Conservation (phyloP, 2,113 vertebrate genomes). For the Indicator indicator region DNA sequence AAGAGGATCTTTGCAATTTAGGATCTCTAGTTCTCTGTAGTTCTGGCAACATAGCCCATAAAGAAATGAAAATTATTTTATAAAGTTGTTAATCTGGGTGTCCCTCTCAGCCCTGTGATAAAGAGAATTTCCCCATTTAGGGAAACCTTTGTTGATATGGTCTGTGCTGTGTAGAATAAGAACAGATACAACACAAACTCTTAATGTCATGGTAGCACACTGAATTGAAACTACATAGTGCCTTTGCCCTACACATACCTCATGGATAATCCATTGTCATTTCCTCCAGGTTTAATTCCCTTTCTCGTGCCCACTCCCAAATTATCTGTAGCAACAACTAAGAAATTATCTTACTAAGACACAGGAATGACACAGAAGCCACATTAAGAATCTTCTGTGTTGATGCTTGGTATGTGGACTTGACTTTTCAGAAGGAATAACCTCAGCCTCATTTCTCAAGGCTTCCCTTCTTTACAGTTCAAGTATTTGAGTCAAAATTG, state of each 20-base stretch:
- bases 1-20: neutral
- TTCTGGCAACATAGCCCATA: neutral
- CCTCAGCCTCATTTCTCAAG: conserved; percentile 53
- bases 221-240: neutral
- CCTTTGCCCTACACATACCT: neutral
- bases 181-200: neutral
- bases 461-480: conserved; percentile 45
- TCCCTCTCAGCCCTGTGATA: neutral
- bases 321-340: neutral
- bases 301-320: neutral
- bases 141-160: neutral
- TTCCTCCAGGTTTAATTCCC: neutral
- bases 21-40: neutral
- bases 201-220: neutral
- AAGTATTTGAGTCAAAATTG: conserved; percentile 62
- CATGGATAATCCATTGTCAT: neutral
- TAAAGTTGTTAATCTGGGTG: neutral
- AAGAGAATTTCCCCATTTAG: neutral
- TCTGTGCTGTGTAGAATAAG: neutral
- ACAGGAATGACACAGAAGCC: neutral
- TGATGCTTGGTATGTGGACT: neutral
- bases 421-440: conserved; percentile 42
- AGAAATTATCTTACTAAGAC: neutral
- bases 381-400: neutral
- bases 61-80: neutral